A percentile compares a stretch with the other conserved stretches of the same genome.
These are phyloP conservation scores for Vanessa tameamea DNA, from an alignment of 1,140 invertebrate genomes.

Conservation along the genomic window DNA sequence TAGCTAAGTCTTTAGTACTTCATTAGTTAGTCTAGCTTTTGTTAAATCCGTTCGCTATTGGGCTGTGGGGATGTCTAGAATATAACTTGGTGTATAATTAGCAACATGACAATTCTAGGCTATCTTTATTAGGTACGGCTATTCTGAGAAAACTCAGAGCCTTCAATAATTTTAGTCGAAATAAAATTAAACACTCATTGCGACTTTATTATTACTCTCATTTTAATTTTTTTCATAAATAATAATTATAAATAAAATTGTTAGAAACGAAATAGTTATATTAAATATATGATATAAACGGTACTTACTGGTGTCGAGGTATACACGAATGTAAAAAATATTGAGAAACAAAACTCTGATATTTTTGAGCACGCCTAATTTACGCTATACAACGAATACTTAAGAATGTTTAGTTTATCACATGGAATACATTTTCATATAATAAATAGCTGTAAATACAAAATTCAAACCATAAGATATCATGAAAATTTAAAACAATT, in stretches of 20 bases:
- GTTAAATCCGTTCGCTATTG: not conserved
- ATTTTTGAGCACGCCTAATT: not conserved
- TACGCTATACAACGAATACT: not conserved
- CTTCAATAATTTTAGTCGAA: not conserved
- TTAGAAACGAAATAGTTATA: too few relatives aligned
- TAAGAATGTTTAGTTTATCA: not conserved
- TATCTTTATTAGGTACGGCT: not conserved
- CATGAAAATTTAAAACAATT: too few relatives aligned
- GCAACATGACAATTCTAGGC: not conserved
- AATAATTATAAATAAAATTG: too few relatives aligned
- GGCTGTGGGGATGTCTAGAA: not conserved
- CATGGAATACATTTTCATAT: too few relatives aligned
- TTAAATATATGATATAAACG: too few relatives aligned
- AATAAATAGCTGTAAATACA: too few relatives aligned
- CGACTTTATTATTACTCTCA: too few relatives aligned
- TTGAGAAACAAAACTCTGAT: not conserved
- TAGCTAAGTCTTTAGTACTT: not conserved
- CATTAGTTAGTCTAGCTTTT: not conserved
- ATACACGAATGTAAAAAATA: too few relatives aligned
- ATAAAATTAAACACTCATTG: not conserved
- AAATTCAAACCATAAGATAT: too few relatives aligned
- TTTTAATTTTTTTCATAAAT: too few relatives aligned
- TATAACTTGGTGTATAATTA: slow-evolving; percentile 2
- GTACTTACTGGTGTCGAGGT: too few relatives aligned
- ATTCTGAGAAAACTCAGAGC: not conserved